Percentiles rank a stretch among this genome's conserved stretches.
These are phyloP conservation scores for Hirudinaria manillensis DNA, from an alignment of 2,888 invertebrate genomes.

Conservation along the genomic window DNA sequence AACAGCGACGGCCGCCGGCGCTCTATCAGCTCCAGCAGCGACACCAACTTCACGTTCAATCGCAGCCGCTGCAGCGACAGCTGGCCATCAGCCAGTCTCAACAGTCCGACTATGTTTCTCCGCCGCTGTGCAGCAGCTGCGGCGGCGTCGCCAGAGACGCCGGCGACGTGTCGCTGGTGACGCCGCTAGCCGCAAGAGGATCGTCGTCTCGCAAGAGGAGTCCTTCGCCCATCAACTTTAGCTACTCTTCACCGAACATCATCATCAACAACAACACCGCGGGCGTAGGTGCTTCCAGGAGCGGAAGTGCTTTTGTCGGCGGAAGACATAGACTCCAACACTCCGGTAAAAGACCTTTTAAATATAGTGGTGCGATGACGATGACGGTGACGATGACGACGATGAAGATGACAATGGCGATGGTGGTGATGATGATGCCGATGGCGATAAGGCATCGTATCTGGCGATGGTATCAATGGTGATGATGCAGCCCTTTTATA, in stretches of 20 bases:
- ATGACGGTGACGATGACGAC: not conserved
- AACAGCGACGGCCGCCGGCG: not conserved
- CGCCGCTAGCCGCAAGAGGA: not conserved
- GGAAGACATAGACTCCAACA: not conserved
- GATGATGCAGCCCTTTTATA: not conserved
- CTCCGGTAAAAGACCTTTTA: not conserved
- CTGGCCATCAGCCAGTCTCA: not conserved
- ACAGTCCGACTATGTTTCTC: not conserved
- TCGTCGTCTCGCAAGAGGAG: slow-evolving; percentile 42
- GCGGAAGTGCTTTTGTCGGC: not conserved
- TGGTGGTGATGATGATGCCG: slow-evolving; percentile 31
- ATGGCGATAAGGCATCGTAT: slow-evolving; percentile 26
- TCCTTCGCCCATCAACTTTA: slow-evolving; percentile 52
- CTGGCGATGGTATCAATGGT: slow-evolving; percentile 27
- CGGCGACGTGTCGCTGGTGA: no score
- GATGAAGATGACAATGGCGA: not conserved
- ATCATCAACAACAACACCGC: slow-evolving; percentile 40
- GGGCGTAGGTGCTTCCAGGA: not conserved
- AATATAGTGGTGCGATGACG: not conserved
- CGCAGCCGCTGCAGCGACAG: not conserved
- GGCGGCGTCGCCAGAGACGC: no score
- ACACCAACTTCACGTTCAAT: slow-evolving; percentile 1
- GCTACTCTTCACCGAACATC: slow-evolving; percentile 52
- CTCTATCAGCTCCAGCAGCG: slow-evolving; percentile 6
- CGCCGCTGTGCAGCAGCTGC: no score